phyloP scores from a whole-genome alignment of 2,113 vertebrate genomes.

The Myiozetetes cayanensis region DNA sequence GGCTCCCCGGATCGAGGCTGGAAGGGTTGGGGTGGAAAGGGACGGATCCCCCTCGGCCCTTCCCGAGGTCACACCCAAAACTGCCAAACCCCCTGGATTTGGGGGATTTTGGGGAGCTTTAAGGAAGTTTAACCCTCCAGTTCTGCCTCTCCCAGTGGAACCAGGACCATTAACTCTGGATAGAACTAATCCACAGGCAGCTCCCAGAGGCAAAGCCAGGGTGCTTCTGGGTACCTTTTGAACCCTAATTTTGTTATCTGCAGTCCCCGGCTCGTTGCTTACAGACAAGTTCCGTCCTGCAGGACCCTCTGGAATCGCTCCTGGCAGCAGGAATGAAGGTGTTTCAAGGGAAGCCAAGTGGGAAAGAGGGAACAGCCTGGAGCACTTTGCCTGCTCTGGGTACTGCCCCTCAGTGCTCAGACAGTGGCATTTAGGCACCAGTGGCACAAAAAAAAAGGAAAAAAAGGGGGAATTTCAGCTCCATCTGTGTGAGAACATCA shows the following conservation, averaged over 20 bases:
- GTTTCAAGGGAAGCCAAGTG: not conserved
- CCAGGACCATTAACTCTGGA: not conserved
- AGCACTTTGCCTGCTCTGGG: not conserved
- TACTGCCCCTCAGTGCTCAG: accelerated
- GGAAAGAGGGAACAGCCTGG: not conserved
- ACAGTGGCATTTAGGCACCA: not conserved
- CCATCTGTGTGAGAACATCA: not conserved
- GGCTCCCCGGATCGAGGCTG: not conserved
- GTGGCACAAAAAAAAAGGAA: not conserved
- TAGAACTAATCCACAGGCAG: not conserved
- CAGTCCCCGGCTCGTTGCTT: not conserved
- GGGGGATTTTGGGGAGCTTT: not conserved
- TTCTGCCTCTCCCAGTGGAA: not conserved
- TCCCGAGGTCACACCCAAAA: accelerated
- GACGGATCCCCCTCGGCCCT: not conserved
- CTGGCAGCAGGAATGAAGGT: not conserved
- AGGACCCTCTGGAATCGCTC: not conserved
- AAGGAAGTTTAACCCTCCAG: not conserved
- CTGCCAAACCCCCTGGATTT: not conserved
- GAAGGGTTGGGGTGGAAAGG: not conserved
- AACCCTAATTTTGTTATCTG: not conserved
- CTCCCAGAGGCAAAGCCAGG: not conserved
- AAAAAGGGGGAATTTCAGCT: not conserved
- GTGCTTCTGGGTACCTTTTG: not conserved
- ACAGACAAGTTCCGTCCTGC: not conserved